phyloP scores from a whole-genome alignment of 2,113 vertebrate genomes.

The Phasianus colchicus region DNA sequence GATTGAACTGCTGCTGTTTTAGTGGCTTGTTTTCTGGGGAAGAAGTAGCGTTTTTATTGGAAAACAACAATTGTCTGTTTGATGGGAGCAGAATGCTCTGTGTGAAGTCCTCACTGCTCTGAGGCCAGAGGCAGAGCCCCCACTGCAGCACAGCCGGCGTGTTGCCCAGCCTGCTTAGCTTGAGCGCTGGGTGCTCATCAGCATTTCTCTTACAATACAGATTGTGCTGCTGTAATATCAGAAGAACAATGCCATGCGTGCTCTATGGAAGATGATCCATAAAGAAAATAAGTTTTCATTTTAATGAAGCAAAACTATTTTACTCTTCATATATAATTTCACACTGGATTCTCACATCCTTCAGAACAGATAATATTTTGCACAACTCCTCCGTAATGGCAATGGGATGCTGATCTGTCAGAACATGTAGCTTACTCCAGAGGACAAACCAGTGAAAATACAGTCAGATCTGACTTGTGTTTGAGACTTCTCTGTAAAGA shows the following conservation, averaged over 20 bases:
- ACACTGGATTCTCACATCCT: not conserved
- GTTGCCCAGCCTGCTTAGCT: not conserved
- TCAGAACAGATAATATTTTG: not conserved
- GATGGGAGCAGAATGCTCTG: not conserved
- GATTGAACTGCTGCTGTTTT: not conserved
- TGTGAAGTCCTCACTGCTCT: accelerated
- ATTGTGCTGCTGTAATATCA: not conserved
- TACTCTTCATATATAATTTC: not conserved
- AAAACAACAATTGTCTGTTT: not conserved
- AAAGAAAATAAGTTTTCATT: not conserved
- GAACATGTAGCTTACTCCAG: not conserved
- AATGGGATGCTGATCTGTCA: not conserved
- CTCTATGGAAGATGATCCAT: not conserved
- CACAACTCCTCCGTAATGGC: not conserved
- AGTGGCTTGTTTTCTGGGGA: not conserved
- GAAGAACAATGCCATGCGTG: not conserved
- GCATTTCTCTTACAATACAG: not conserved
- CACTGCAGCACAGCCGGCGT: not conserved
- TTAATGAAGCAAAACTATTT: not conserved
- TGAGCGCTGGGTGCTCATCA: not conserved
- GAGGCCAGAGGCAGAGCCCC: not conserved
- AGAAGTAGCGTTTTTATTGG: not conserved
- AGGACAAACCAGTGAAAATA: not conserved
- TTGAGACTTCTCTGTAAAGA: not conserved
- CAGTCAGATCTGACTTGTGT: not conserved